Percentiles rank a stretch among this genome's conserved stretches.
Conservation (phyloP, 2,888 invertebrate genomes). For the Serripes groenlandicus region DNA sequence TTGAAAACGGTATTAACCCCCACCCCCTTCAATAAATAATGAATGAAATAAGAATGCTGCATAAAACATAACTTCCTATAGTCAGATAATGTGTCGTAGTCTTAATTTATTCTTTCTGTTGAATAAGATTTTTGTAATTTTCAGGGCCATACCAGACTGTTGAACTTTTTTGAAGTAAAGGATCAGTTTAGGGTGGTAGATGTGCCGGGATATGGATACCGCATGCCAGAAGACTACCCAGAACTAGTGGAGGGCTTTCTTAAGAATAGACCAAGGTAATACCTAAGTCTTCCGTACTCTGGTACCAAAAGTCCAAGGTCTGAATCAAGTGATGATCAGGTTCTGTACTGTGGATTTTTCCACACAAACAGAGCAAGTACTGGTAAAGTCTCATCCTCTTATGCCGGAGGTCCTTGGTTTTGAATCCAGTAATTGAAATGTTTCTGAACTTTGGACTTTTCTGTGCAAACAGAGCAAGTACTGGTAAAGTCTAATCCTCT, state of each 20-base stretch:
- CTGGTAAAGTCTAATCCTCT: too few relatives aligned
- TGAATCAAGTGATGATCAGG: too few relatives aligned
- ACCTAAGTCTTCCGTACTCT: neutral
- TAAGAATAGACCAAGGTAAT: conserved; percentile 79
- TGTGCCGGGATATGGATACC: conserved; percentile 85
- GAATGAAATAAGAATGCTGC: neutral
- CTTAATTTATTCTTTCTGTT: neutral
- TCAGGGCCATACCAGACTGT: conserved; percentile 84
- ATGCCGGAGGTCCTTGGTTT: too few relatives aligned
- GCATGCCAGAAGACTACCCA: conserved; percentile 83
- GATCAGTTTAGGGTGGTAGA: conserved; percentile 82
- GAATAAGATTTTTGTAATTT: too few relatives aligned
- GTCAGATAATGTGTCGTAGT: neutral
- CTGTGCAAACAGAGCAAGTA: too few relatives aligned
- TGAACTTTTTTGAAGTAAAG: conserved; percentile 83
- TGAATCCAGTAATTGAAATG: too few relatives aligned
- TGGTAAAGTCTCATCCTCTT: too few relatives aligned
- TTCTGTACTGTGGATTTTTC: too few relatives aligned
- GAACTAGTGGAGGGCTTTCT: conserved; percentile 83
- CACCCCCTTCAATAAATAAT: too few relatives aligned
- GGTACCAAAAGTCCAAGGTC: neutral
- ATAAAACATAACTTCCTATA: neutral
- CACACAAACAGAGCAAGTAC: too few relatives aligned
- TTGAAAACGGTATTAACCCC: too few relatives aligned
- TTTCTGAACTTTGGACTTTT: too few relatives aligned